Conservation (phyloP, 35 echinoderm and acorn worm species). For the Lytechinus variegatus region DNA sequence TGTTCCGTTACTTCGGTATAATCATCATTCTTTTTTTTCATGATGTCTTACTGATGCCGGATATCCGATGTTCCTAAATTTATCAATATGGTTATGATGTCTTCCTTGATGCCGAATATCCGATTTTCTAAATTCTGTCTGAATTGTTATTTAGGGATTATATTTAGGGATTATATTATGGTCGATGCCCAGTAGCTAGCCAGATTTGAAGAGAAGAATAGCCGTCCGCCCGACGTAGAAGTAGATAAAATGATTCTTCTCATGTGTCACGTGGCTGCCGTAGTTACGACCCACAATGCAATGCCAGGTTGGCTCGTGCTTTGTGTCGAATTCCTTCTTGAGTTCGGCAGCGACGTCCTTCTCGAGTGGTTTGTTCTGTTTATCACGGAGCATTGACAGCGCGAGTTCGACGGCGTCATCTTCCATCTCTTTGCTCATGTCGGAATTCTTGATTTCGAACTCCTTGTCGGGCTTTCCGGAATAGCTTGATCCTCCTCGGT, state of each 20-base stretch:
- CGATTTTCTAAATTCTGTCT: not conserved
- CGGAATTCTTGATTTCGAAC: constrained; percentile 25
- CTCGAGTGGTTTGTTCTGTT: constrained; percentile 48
- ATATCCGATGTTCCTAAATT: too few species aligned
- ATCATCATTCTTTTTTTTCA: too few species aligned
- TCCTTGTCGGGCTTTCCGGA: not conserved
- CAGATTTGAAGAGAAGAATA: constrained; percentile 67
- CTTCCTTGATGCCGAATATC: not conserved
- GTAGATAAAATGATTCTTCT: constrained; percentile 65
- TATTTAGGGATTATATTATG: not conserved
- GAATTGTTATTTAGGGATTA: not conserved
- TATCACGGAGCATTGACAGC: not conserved
- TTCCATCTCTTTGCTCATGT: constrained; percentile 27
- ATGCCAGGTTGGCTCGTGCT: constrained; percentile 69
- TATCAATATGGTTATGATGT: too few species aligned
- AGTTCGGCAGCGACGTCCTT: constrained; percentile 63
- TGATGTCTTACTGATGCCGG: too few species aligned
- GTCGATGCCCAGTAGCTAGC: not conserved
- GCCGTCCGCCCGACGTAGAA: constrained; percentile 55
- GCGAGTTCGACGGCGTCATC: not conserved
- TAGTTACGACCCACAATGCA: constrained; percentile 69
- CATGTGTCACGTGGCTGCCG: constrained; percentile 70
- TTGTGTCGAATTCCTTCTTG: constrained; percentile 76
- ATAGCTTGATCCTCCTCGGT: not conserved
- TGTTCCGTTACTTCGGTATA: too few species aligned